Evolutionary conservation across 2,888 invertebrate genomes (phyloP), one percentile per base, ranked within the genome.

Genomic region (Idaea biselata): DNA sequence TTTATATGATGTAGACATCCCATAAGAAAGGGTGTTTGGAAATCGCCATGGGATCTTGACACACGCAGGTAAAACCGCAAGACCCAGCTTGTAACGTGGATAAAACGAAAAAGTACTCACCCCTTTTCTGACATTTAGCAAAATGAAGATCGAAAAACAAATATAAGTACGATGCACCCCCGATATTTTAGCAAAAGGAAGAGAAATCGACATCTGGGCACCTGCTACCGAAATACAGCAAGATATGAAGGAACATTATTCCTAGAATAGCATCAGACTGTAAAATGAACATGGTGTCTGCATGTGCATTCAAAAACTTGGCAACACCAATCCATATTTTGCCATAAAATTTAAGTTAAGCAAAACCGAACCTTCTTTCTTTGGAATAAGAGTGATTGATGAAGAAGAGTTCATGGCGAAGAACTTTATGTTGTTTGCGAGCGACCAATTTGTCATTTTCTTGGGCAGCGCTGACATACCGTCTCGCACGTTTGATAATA

Each of bases 241-340:
- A 82, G 83, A 87, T 85, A 88, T 86, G 84, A 80, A 78, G 80
- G 84, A 86, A 88, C 86, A 89, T 84, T 83, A 85, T 91, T 91
- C 91, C 89, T 91, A 90, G 91, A 91, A 91, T 91, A 91, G 91
- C 91, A 88, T 76, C 90, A 89, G 91, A 89, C 90, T 88, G 90
- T 89, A 89, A 91, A 91, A 91, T 89, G 89, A 87, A 89, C 76
- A 82, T 78, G 83, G 81, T 82, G 84, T 86, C 83, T 87, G 84
- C 89, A 90, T 87, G 83, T 89, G 91, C 88, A 84, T 84, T 84
- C 87, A 85, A 88, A 91, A 89, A 83, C 81, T 81, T 80, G 74
- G 68, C 68, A 73, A 63, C 63, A 70, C 71, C 81, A 79, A 80
- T 70, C 55, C 16, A 17, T 74, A 73, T 67, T 64, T 63, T 71